Conservation (phyloP, 2,113 vertebrate genomes). For the Hipposideros armiger region DNA sequence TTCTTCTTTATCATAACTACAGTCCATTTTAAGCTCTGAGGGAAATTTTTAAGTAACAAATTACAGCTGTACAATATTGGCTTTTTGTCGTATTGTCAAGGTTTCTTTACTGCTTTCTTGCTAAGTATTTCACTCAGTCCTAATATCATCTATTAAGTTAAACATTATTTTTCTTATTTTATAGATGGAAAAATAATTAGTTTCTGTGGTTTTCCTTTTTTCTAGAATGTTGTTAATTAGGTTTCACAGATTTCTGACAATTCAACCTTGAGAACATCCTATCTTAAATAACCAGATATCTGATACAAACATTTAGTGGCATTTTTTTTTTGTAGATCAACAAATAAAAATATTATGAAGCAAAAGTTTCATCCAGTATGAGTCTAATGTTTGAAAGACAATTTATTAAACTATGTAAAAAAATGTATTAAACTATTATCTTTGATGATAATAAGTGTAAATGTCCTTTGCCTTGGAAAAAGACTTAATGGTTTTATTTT, state of each 20-base stretch:
- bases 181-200: not conserved
- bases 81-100: not conserved
- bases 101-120: not conserved
- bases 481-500: not conserved
- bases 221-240: not conserved
- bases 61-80: not conserved
- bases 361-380: not conserved
- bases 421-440: no score
- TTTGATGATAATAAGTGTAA: conserved; percentile 3
- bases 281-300: not conserved
- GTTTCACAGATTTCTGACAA: conserved; percentile 33
- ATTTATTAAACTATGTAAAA: not conserved
- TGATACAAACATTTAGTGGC: not conserved
- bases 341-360: not conserved
- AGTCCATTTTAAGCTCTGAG: conserved; percentile 20
- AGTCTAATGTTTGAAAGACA: conserved; percentile 22
- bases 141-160: conserved; percentile 25
- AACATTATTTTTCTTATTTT: conserved; percentile 35
- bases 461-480: not conserved
- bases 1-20: not conserved
- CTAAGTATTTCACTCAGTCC: not conserved
- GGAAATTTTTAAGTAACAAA: not conserved
- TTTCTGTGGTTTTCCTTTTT: not conserved
- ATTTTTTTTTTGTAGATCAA: not conserved
- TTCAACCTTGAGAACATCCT: not conserved